These are phyloP conservation scores for Spea multiplicata DNA, from an alignment of 2,113 vertebrate genomes.

Conservation along the genomic window DNA sequence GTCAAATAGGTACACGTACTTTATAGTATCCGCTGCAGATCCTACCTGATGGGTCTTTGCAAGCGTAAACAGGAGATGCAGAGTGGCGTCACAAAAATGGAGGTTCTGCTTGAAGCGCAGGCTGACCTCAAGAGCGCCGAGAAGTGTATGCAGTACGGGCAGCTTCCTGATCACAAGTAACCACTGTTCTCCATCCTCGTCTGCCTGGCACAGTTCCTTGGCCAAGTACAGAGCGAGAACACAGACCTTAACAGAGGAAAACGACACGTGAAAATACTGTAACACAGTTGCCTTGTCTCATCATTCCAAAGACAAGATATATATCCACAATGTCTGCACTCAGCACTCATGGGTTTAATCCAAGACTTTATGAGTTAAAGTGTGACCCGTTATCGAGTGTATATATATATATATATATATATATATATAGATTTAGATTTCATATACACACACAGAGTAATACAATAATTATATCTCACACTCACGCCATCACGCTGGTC, in stretches of 20 bases:
- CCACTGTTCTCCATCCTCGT: slow-evolving; percentile 90
- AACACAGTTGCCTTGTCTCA: no score
- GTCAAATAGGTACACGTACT: no score
- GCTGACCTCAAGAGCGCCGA: slow-evolving; percentile 87
- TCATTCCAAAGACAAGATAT: no score
- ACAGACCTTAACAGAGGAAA: slow-evolving; percentile 75
- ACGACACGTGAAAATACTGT: no score
- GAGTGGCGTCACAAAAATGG: slow-evolving; percentile 86
- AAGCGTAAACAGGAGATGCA: slow-evolving; percentile 90
- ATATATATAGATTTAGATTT: no score
- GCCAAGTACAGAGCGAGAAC: slow-evolving; percentile 90
- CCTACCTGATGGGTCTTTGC: slow-evolving; percentile 90
- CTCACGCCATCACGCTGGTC: slow-evolving; percentile 90
- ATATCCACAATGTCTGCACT: no score
- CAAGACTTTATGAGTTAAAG: no score
- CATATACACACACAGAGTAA: no score
- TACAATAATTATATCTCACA: not conserved
- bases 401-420: no score
- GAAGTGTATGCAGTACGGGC: slow-evolving; percentile 83
- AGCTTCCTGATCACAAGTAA: slow-evolving; percentile 83
- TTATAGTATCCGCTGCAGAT: no score
- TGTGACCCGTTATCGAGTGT: no score
- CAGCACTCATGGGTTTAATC: no score
- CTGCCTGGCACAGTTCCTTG: slow-evolving; percentile 89
- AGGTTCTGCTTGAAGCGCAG: slow-evolving; percentile 90